Base-by-base conservation (phyloP, 2,888 invertebrate species). In the Autographa pulchrina region DNA sequence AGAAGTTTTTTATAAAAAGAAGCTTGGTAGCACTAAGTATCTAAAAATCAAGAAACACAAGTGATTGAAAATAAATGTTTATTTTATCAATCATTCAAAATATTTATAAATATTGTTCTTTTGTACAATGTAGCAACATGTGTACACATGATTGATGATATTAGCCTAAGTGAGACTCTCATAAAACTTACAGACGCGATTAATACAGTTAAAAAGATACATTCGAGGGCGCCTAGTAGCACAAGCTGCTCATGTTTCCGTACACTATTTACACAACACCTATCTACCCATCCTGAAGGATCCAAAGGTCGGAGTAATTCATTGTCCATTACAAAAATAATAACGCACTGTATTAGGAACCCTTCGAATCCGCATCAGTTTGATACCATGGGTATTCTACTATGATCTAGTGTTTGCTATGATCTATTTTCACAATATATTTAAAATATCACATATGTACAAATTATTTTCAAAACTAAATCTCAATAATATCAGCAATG, bases 361-460 rank as follows among this genome's bases (percentile, higher is more conserved):
- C 86, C 88, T 88, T 86, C 81, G 81, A 87, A 86, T 84, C 86
- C 84, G 86, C 82, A 88, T 87, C 90, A 89, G 89, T 87, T 90
- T 86, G 88, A 90, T 88, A 89, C 82, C 85, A 88, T 89, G 88
- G 89, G 89, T 89, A 90, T 86, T 85, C 92, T 92, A 92, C 90
- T 89, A 90, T 91, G 92, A 90, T 90, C 93, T 91, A 92, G 88
- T 88, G 81, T 83, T 76, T 81, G 84, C 85, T 83, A 85, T 90
- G 89, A 90, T 92, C 91, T 94, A 94, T 92, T 92, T 48, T 89
- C 91, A 93, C 90, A 91, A 92, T 94, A 94, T 93, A 93, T 94
- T 93, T 94, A 94, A 94, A 94, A 95, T 95, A 95, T 95, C 95
- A 95, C 95, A 95, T 95, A 95, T 95, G 94, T 95, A 95, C 95